phyloP scores from a whole-genome alignment of 2,888 invertebrate species.

The Ophion obscuratus region DNA sequence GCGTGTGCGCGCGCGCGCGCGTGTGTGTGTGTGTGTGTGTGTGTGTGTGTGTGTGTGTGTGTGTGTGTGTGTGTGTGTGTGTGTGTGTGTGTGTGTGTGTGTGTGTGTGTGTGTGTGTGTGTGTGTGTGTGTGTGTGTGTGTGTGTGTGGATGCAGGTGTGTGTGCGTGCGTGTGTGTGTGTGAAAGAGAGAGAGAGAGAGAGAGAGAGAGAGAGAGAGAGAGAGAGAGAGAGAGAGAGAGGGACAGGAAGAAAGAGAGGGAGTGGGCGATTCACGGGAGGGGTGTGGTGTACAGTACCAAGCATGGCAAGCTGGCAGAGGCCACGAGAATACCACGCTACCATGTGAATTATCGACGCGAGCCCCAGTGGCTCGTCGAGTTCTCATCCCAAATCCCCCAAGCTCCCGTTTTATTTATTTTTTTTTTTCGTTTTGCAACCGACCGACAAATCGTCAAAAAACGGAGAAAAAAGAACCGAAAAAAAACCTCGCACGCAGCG shows the following conservation, averaged over 20 bases:
- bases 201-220: not conserved
- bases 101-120: too few species aligned
- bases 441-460: conserved; percentile 66
- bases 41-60: too few species aligned
- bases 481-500: conserved; percentile 43
- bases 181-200: not conserved
- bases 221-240: not conserved
- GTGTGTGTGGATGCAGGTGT: too few species aligned
- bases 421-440: conserved; percentile 57
- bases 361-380: conserved; percentile 61
- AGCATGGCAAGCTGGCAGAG: conserved; percentile 55
- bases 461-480: conserved; percentile 29
- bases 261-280: conserved; percentile 37
- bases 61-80: too few species aligned
- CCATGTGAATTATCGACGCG: conserved; percentile 67
- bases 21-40: too few species aligned
- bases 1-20: too few species aligned
- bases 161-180: too few species aligned
- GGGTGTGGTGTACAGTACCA: conserved; percentile 19
- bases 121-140: too few species aligned
- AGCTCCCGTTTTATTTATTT: conserved; percentile 20
- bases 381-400: not conserved
- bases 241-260: not conserved
- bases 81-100: too few species aligned
- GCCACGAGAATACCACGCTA: conserved; percentile 54